Base-by-base conservation (phyloP, 2,113 vertebrate genomes). In the Lamprotornis superbus region DNA sequence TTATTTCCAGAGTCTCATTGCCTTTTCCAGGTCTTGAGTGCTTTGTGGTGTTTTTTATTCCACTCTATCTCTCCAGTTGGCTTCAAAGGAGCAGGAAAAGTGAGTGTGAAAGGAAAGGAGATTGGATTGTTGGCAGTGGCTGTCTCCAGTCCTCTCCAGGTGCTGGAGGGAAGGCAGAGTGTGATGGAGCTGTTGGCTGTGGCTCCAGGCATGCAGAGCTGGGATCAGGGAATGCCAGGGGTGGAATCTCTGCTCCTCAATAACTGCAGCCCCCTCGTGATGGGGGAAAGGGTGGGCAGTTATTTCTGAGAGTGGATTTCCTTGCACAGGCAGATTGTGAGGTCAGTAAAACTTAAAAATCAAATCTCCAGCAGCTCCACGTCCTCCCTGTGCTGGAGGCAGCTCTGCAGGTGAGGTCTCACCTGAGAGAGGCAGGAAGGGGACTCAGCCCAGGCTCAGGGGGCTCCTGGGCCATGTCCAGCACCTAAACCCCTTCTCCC, bases 71-170 rank as follows among this genome's bases (percentile, higher is more conserved):
- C 30, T 73, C n/a, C 42, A 8, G n/a, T 1, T 39, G 67, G 27
- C 24, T 68, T 39, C 22, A 27, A 17, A 64, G 87, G 57, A 83
- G 80, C 49, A 44, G 83, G 53, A 39, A 3, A 22, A 52, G 30
- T 2, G 25, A 37, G 6, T 33, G 37, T 35, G 79, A 7, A 50
- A 42, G 75, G 65, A 8, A 4, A 17, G 53, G 49, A 33, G 55
- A 0, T 9, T 1, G 27, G 10, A 8, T 42, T 24, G 12, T 21
- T 23, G 31, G 7, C 37, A 12, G 47, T 3, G 0, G 0, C 13
- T 55, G 40, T 18, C 35, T 28, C 9, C 65, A 2, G 15, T 2
- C 27, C n/a, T 33, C 22, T 14, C 19, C 21, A 70, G 55, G 31
- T 9, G 63, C 2, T 15, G 53, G 37, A 27, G 20, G 89, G 53